These are phyloP conservation scores for Melanophora roralis DNA, from an alignment of 2,888 invertebrate genomes.

Conservation along the genomic window DNA sequence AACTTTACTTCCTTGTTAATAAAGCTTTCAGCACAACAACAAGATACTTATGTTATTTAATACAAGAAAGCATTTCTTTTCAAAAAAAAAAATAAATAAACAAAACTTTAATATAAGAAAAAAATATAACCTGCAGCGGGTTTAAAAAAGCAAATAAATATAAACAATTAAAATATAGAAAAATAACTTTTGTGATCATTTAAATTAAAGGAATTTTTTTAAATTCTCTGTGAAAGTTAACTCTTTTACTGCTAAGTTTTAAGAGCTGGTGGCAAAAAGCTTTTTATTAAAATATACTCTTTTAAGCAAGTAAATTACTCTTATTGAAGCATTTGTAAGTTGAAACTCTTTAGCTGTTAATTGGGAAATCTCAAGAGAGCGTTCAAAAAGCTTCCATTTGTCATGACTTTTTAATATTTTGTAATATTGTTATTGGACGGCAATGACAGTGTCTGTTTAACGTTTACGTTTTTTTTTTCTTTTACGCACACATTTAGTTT, in stretches of 20 bases:
- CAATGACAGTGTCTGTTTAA: constrained; percentile 62
- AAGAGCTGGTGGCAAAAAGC: constrained; percentile 25
- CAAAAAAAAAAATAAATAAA: background rate
- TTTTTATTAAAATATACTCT: background rate
- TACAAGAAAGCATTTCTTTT: constrained; percentile 47
- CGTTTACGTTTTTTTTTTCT: constrained; percentile 39
- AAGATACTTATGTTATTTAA: constrained; percentile 7
- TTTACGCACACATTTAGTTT: constrained; percentile 12
- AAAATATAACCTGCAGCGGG: constrained; percentile 23
- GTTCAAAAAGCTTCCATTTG: constrained; percentile 33
- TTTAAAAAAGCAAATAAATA: constrained; percentile 7
- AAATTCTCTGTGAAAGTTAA: background rate
- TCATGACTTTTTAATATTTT: constrained; percentile 41
- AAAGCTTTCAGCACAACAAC: constrained; percentile 50
- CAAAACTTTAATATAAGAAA: background rate
- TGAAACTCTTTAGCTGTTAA: constrained; percentile 53
- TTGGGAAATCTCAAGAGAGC: background rate
- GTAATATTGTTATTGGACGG: constrained; percentile 57
- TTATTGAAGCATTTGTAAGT: background rate
- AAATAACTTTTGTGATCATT: constrained; percentile 48
- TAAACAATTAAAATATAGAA: constrained; percentile 23
- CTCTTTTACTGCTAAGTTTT: constrained; percentile 20
- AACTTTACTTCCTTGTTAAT: constrained; percentile 58
- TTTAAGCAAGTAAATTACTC: background rate
- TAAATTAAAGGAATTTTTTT: background rate